Base-by-base conservation (phyloP, 2,113 vertebrate genomes). In the Aix galericulata region DNA sequence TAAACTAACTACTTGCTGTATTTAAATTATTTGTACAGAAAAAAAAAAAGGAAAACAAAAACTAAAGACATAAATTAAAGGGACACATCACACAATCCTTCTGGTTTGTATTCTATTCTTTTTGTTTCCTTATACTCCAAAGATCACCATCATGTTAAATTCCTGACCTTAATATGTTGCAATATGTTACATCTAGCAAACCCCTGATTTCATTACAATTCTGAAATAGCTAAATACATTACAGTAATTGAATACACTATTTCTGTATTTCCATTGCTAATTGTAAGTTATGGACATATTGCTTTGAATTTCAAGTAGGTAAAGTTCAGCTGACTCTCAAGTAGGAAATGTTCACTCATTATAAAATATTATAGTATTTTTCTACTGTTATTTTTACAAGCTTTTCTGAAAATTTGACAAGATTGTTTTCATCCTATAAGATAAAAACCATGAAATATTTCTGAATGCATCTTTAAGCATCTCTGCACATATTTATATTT, bases 301-400 rank as follows among this genome's bases (percentile, higher is more conserved):
- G 29, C 73, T 93, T 82, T 62, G 91, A 67, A 90, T 94, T 95
- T 95, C 68, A 87, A 82, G 38, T 52, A 48, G 58, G 56, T 64
- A 82, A 88, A 80, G 82, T 82, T 93, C 67, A 64, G 8, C 9
- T 90, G 78, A 42, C n/a, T 63, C 44, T 94, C 74, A 60, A 62
- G 56, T 52, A 74, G 38, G 27, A 88, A 60, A 80, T 31, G 48
- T 85, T 88, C 48, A 63, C 32, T 42, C 29, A 58, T 23, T 46
- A 17, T 64, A 64, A 78, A 86, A 66, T 44, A 36, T 11, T 36
- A 13, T 26, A 63, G 17, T 3, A 0, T 16, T 48, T 86, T 86
- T 4, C 17, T 66, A 13, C 16, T 56, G 31, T 23, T 87, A 27
- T 62, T 92, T 88, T 86, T 60, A 44, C 15, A 31, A 74, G n/a